Conservation (phyloP, 2,113 vertebrate species). For the Ariopsis seemanni region DNA sequence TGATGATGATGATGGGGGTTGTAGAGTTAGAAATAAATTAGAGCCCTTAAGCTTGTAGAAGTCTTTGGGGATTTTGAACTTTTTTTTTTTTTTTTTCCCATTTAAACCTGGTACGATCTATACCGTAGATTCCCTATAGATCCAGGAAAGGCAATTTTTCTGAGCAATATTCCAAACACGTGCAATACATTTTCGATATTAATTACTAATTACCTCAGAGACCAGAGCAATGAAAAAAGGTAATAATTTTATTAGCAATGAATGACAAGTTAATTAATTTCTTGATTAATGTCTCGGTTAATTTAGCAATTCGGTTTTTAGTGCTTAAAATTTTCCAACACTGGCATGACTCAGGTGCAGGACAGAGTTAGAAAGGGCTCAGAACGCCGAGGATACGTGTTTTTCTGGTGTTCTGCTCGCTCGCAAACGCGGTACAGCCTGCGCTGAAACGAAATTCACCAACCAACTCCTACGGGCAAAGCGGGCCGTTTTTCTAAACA, state of each 20-base stretch:
- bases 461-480: constrained; percentile 29
- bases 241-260: constrained; percentile 50
- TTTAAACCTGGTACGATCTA: background rate
- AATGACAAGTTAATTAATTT: constrained; percentile 54
- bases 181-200: constrained; percentile 48
- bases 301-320: constrained; percentile 35
- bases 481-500: background rate
- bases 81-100: background rate
- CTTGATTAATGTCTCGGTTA: constrained; percentile 50
- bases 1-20: background rate
- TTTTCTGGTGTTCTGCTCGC: background rate
- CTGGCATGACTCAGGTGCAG: background rate
- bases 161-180: constrained; percentile 25
- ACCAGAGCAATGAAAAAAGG: constrained; percentile 33
- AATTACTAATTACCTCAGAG: constrained; percentile 60
- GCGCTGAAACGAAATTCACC: constrained; percentile 2
- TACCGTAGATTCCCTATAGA: background rate
- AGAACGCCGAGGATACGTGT: too few species aligned
- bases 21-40: constrained; percentile 14
- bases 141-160: background rate
- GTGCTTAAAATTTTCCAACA: background rate
- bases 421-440: too few species aligned
- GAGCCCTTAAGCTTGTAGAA: constrained; percentile 20
- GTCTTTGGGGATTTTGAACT: constrained; percentile 35
- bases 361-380: background rate